Conservation (phyloP, 2,113 vertebrate species). For the Triplophysa siluroides region DNA sequence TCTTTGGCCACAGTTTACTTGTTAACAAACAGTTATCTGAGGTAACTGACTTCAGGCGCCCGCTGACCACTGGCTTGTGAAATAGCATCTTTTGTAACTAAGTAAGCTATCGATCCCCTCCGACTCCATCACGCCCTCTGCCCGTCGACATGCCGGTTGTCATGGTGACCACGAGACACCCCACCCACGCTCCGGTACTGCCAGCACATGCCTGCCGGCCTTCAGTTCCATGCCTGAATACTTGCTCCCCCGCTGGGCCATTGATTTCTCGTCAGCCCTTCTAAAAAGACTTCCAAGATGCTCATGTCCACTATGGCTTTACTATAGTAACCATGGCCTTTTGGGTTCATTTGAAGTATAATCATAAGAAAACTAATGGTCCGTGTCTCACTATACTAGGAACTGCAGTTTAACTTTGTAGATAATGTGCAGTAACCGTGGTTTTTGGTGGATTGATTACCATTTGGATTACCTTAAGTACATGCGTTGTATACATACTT, state of each 20-base stretch:
- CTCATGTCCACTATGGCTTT: not conserved
- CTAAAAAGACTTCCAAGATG: conserved; percentile 74
- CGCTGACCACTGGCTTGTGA: conserved; percentile 93
- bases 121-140: conserved; percentile 70
- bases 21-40: conserved; percentile 87
- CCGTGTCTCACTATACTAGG: too few species aligned
- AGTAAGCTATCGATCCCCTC: conserved; percentile 87
- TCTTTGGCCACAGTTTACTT: conserved; percentile 82
- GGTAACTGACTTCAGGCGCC: conserved; percentile 68
- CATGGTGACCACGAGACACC: conserved; percentile 45
- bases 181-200: conserved; percentile 26
- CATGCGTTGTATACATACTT: too few species aligned
- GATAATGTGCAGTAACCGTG: too few species aligned
- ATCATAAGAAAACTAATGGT: too few species aligned
- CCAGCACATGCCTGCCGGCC: conserved; percentile 54
- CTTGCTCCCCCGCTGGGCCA: conserved; percentile 72
- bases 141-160: conserved; percentile 59
- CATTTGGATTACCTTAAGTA: too few species aligned
- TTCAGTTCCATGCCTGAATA: conserved; percentile 73
- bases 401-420: too few species aligned
- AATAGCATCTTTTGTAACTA: conserved; percentile 95
- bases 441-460: too few species aligned
- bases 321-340: too few species aligned
- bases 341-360: too few species aligned
- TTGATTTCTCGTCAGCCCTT: conserved; percentile 86